Evolutionary conservation across 2,113 vertebrate genomes (phyloP), one percentile per base, ranked within the genome.

Genomic region (Lampris megalopsis): DNA sequence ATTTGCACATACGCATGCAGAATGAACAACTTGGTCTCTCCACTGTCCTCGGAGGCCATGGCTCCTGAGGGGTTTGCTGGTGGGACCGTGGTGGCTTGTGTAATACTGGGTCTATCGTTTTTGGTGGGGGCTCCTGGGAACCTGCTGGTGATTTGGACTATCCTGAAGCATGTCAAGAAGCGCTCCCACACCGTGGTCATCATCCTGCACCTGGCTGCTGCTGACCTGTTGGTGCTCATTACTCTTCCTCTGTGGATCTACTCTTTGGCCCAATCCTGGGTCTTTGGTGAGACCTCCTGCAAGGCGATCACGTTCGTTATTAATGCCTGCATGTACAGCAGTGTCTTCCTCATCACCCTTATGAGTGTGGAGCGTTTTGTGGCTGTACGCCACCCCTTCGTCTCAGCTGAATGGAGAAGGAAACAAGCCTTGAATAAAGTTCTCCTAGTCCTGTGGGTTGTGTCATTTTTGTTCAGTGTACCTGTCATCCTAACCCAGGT

Each of bases 241-340:
- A 95, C 94, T 2, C 69, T 95, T 70, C 93, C 94, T n/a, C 7
- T 95, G 9, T 95, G 95, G 95, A 94, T 95, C 82, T 95, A 94
- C 84, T 93, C 93, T 2, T 53, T 95, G 58, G 92, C 75, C 1
- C 57, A 40, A 13, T 89, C 86, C 54, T 95, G 95, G 95, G 87
- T 95, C 66, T 95, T 94, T 36, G 92, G 94, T 6, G 79, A 88
- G 60, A 73, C 38, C 24, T 64, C 64, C 35, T 95, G 95, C 77
- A 95, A 94, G 77, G 86, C 85, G 60, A 91, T 93, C 47, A 89
- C 91, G 13, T 95, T 90, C 43, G 3, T 93, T 37, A 93, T 94
- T 87, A 72, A 91, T 3, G 81, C 89, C 36, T 93, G 90, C 13
- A 95, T 95, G 93, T 95, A 95, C 71, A 80, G 90, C 89, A 95